Evolutionary conservation across 1,140 invertebrate species (phyloP), one percentile per base, ranked within the genome.

Genomic region (Mercenaria mercenaria): DNA sequence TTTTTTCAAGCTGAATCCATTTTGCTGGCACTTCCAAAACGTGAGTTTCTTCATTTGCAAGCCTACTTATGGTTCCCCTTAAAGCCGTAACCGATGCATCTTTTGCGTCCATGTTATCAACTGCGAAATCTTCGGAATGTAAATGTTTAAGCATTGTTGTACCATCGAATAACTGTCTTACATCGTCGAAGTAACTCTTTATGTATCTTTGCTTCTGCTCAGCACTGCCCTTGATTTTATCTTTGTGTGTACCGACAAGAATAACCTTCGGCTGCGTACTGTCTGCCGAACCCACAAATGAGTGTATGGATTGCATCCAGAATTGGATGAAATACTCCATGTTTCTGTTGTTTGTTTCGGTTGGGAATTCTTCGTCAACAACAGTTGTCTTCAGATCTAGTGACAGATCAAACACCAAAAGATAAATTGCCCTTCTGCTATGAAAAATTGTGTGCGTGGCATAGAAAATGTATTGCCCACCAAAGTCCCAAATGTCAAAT

Each of bases 401-500:
- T n/a, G n/a, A n/a, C n/a, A n/a, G n/a, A n/a, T n/a, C n/a, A n/a
- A n/a, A n/a, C n/a, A n/a, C n/a, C n/a, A n/a, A n/a, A n/a, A n/a
- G n/a, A n/a, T n/a, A n/a, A n/a, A n/a, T n/a, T n/a, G n/a, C n/a
- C n/a, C n/a, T n/a, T n/a, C n/a, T n/a, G n/a, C n/a, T n/a, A n/a
- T n/a, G n/a, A n/a, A n/a, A n/a, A n/a, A n/a, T n/a, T n/a, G n/a
- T n/a, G n/a, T n/a, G n/a, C n/a, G n/a, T n/a, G n/a, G n/a, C n/a
- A n/a, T n/a, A n/a, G n/a, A n/a, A n/a, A n/a, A n/a, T n/a, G n/a
- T n/a, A n/a, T n/a, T 74, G 37, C 41, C 69, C 69, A 41, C 69
- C 69, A 47, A 74, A 74, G 39, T 74, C 69, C 69, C 69, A 74
- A 6, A 74, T 74, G 32, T 67, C 61, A n/a, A 67, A 6, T 67